Evolutionary conservation across 35 echinoderm and acorn worm species (phyloP).

Genomic region (Stichopus chloronotus): DNA sequence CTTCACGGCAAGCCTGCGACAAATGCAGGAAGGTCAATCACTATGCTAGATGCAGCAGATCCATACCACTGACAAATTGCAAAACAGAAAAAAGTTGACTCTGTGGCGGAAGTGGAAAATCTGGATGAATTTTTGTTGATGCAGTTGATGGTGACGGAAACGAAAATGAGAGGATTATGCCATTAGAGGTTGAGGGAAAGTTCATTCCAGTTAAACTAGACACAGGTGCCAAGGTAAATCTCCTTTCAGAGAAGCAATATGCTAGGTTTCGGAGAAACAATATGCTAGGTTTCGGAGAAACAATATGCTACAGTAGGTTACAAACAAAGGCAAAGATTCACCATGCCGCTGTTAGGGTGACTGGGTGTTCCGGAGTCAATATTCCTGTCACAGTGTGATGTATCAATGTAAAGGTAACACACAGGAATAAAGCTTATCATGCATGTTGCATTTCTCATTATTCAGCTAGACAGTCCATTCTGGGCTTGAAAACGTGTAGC

Average conservation of each 20-base stretch:
- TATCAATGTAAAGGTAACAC: background rate
- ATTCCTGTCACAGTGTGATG: background rate
- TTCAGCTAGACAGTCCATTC: background rate
- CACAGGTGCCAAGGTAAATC: background rate
- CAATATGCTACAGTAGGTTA: background rate
- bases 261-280: background rate
- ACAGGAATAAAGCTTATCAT: background rate
- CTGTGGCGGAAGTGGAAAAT: too few relatives aligned
- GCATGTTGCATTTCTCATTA: background rate
- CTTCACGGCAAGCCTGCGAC: background rate
- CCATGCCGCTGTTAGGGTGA: background rate
- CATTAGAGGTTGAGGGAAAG: background rate
- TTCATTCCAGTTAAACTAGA: background rate
- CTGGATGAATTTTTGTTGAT: background rate
- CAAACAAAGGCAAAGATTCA: background rate
- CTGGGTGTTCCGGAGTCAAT: background rate
- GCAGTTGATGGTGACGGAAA: background rate
- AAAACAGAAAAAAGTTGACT: too few relatives aligned
- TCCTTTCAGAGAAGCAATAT: background rate
- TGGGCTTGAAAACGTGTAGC: background rate
- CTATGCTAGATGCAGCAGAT: background rate
- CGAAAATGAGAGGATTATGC: background rate
- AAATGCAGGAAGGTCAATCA: background rate
- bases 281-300: background rate
- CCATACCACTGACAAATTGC: too few relatives aligned